Percentiles rank a stretch among this genome's conserved stretches.
Conservation (phyloP, 1,140 invertebrate genomes). For the Bombus cullumanus region DNA sequence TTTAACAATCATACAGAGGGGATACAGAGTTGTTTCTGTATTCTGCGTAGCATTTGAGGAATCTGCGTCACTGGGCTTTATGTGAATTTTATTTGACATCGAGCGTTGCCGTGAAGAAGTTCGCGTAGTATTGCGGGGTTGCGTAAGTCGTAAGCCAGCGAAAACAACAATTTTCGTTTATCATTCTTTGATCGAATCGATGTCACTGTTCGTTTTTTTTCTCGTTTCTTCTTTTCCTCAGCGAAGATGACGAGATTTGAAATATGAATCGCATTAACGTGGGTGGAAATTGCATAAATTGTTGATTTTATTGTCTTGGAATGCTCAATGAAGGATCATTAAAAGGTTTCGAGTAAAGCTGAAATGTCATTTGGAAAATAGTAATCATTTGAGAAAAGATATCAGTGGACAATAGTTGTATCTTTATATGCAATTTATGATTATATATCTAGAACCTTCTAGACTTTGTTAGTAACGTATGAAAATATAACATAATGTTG, state of each 20-base stretch:
- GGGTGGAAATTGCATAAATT: not conserved
- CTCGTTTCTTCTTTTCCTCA: not conserved
- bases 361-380: not conserved
- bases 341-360: not conserved
- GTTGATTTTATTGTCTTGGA: not conserved
- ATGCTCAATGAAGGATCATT: not conserved
- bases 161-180: not conserved
- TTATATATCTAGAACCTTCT: not conserved
- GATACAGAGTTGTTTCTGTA: not conserved
- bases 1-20: constrained; percentile 1
- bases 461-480: too few species aligned
- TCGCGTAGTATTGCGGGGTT: not conserved
- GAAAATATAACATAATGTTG: too few species aligned
- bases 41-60: constrained; percentile 7
- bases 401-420: not conserved
- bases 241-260: not conserved
- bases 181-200: not conserved
- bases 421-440: not conserved
- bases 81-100: not conserved
- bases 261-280: not conserved
- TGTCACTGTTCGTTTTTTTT: too few species aligned
- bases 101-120: not conserved
- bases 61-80: constrained; percentile 23
- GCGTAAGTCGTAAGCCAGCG: not conserved
- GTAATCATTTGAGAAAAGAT: too few species aligned